Percentiles rank a stretch among this genome's conserved stretches.
phyloP scores from a whole-genome alignment of 2,797 vertebrate genomes.

The Xyrichtys novacula region DNA sequence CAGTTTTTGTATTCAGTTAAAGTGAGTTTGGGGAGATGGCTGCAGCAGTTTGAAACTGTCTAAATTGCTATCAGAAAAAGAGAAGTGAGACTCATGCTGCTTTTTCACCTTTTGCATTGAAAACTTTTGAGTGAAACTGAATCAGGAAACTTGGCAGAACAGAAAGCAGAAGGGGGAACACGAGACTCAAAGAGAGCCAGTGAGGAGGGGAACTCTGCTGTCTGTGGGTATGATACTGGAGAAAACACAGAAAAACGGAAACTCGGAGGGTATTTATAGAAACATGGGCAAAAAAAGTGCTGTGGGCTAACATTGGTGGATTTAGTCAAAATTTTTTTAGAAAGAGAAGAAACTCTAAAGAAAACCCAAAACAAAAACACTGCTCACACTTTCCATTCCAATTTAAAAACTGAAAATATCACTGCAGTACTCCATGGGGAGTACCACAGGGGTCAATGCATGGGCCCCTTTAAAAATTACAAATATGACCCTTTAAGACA shows the following conservation, averaged over 20 bases:
- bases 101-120: neutral
- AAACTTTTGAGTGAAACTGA: neutral
- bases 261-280: neutral
- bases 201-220: neutral
- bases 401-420: no score
- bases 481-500: no score
- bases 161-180: conserved; percentile 29
- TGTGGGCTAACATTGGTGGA: neutral
- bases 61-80: neutral
- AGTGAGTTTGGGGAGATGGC: no score
- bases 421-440: no score
- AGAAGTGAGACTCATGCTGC: neutral
- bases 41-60: no score
- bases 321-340: neutral
- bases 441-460: no score
- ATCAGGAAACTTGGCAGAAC: neutral
- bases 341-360: neutral
- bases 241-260: neutral
- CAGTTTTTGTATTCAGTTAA: no score
- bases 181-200: neutral
- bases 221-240: neutral
- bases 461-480: no score
- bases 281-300: neutral
- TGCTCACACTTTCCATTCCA: no score
- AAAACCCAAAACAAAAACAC: no score